Conservation (phyloP, 1,140 invertebrate species). For the Helicorthomorpha holstii region DNA sequence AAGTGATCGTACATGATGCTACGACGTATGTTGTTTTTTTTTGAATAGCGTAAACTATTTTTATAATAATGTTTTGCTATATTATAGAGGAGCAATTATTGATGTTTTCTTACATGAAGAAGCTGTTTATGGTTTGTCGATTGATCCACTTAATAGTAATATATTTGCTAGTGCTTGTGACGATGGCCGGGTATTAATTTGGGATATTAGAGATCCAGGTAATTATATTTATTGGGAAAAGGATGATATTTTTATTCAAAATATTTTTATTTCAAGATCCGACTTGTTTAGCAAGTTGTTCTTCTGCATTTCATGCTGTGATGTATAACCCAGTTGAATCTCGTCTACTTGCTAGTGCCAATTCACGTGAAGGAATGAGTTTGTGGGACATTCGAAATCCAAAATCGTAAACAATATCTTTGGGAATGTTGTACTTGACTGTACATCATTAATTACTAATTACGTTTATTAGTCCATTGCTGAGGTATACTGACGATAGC, state of each 20-base stretch:
- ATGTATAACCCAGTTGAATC: conserved; percentile 75
- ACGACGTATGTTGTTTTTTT: conserved; percentile 39
- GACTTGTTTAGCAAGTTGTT: conserved; percentile 43
- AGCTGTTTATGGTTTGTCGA: conserved; percentile 71
- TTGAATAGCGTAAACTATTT: background rate
- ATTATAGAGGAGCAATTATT: conserved; percentile 43
- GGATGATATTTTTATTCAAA: background rate
- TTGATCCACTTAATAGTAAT: conserved; percentile 63
- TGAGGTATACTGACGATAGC: conserved; percentile 48
- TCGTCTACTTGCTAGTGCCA: conserved; percentile 64
- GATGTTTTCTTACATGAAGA: conserved; percentile 68
- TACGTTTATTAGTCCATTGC: conserved; percentile 21
- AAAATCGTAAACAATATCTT: background rate
- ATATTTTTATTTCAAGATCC: conserved; percentile 31
- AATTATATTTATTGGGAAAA: background rate
- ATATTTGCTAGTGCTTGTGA: conserved; percentile 78
- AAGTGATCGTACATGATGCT: conserved; percentile 73
- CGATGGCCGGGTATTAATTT: conserved; percentile 68
- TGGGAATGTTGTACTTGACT: too few species aligned
- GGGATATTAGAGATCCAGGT: conserved; percentile 57
- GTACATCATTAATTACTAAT: too few species aligned
- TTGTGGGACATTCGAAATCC: conserved; percentile 61
- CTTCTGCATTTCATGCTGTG: conserved; percentile 68
- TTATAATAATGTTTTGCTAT: conserved; percentile 8
- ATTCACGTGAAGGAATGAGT: conserved; percentile 68